Evolutionary conservation across 2,888 invertebrate species (phyloP).

Genomic region (Synergus gifuensis): DNA sequence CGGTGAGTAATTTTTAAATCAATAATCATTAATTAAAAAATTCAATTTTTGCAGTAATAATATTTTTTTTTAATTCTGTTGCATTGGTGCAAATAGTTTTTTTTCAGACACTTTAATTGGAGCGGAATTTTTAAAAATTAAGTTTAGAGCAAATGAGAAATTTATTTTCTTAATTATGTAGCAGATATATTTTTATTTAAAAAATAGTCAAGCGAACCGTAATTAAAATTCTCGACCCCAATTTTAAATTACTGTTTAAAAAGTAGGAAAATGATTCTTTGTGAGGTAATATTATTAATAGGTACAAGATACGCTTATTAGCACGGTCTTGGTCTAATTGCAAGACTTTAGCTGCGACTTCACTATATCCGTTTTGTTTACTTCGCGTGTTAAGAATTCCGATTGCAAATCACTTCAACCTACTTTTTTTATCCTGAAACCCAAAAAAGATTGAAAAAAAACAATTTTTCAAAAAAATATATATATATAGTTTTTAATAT

Average conservation of each 20-base stretch:
- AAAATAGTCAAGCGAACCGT: neutral
- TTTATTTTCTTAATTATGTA: no score
- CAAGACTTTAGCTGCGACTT: conserved; percentile 55
- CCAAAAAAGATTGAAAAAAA: neutral
- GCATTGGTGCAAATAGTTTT: no score
- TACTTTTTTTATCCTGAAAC: neutral
- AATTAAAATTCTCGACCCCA: conserved; percentile 15
- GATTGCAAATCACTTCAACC: conserved; percentile 1
- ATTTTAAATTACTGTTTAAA: conserved; percentile 19
- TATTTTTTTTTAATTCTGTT: neutral
- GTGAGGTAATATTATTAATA: conserved; percentile 25
- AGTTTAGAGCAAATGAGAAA: no score
- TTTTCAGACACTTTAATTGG: no score
- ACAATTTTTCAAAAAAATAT: neutral
- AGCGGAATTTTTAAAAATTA: no score
- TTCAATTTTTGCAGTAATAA: neutral
- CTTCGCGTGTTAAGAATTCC: conserved; percentile 35
- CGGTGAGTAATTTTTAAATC: conserved; percentile 64
- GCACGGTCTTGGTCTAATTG: conserved; percentile 76
- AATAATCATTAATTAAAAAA: neutral
- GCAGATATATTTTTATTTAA: neutral
- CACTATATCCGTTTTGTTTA: conserved; percentile 30
- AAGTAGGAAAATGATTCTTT: conserved; percentile 27
- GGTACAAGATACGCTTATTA: conserved; percentile 68
- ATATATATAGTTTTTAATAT: neutral